A percentile compares a stretch with the other conserved stretches of the same genome.
Evolutionary conservation across 1,140 invertebrate genomes (phyloP).

Genomic region (Panulirus ornatus): DNA sequence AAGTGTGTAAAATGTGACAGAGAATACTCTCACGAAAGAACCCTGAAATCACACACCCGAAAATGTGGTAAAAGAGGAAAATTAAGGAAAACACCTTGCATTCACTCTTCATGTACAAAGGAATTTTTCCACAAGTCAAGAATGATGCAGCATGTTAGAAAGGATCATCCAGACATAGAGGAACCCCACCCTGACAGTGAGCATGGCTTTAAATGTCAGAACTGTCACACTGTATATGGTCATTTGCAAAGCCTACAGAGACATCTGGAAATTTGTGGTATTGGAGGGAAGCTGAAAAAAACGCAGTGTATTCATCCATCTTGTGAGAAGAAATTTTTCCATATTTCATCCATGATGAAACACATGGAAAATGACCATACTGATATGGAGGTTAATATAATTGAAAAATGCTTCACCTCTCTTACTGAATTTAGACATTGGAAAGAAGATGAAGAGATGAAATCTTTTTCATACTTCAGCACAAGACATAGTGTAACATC

Average conservation of each 20-base stretch:
- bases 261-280: conserved; percentile 15
- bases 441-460: conserved; percentile 43
- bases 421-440: conserved; percentile 28
- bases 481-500: conserved; percentile 49
- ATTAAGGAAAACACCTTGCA: conserved; percentile 32
- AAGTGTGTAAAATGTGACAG: conserved; percentile 36
- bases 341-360: conserved; percentile 46
- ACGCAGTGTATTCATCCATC: conserved; percentile 32
- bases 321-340: conserved; percentile 28
- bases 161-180: conserved; percentile 39
- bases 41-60: conserved; percentile 5
- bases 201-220: conserved; percentile 17
- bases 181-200: neutral
- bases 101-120: conserved; percentile 26
- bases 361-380: conserved; percentile 44
- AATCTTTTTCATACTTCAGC: conserved; percentile 31
- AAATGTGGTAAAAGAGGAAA: conserved; percentile 31
- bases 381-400: conserved; percentile 14
- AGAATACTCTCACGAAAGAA: conserved; percentile 17
- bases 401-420: conserved; percentile 19
- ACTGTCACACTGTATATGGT: conserved; percentile 27
- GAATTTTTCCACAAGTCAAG: conserved; percentile 31
- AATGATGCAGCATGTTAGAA: conserved; percentile 7
- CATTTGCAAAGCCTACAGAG: conserved; percentile 27
- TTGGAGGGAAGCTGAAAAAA: conserved; percentile 7